Evolutionary conservation across 2,797 vertebrate genomes (phyloP).

Genomic region (Bovichtus variegatus): DNA sequence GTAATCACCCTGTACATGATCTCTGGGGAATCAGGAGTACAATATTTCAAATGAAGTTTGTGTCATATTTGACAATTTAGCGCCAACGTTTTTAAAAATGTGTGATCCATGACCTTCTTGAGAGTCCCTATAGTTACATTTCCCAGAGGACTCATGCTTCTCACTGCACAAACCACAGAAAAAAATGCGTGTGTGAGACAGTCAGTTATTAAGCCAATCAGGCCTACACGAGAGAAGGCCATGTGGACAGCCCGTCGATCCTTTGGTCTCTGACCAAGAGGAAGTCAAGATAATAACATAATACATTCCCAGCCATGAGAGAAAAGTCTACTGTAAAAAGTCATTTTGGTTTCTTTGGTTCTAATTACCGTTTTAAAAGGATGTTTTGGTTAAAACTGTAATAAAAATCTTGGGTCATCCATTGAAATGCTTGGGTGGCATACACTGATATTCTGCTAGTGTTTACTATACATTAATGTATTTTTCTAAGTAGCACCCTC

Average conservation of each 20-base stretch:
- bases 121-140: slow-evolving; percentile 3
- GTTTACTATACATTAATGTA: slow-evolving; percentile 33
- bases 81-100: slow-evolving; percentile 26
- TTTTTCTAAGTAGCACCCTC: slow-evolving; percentile 17
- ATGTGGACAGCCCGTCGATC: slow-evolving; percentile 39
- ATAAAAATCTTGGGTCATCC: slow-evolving; percentile 41
- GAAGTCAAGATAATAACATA: slow-evolving; percentile 64
- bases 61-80: slow-evolving; percentile 22
- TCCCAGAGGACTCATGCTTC: slow-evolving; percentile 23
- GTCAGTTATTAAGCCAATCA: slow-evolving; percentile 51
- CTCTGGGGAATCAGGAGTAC: slow-evolving; percentile 19
- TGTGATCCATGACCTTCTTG: slow-evolving; percentile 22
- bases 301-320: slow-evolving; percentile 60
- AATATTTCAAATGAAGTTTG: slow-evolving; percentile 26
- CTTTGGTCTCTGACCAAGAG: slow-evolving; percentile 65
- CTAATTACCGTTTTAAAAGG: slow-evolving; percentile 54
- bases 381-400: slow-evolving; percentile 48
- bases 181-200: slow-evolving; percentile 51
- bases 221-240: slow-evolving; percentile 52
- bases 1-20: slow-evolving; percentile 26
- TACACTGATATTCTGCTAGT: not conserved
- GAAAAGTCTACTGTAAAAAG: slow-evolving; percentile 52
- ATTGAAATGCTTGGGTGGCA: slow-evolving; percentile 56
- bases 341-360: slow-evolving; percentile 70
- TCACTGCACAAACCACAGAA: slow-evolving; percentile 56